phyloP scores from a whole-genome alignment of 2,113 vertebrate species.

The Ondatra zibethicus region DNA sequence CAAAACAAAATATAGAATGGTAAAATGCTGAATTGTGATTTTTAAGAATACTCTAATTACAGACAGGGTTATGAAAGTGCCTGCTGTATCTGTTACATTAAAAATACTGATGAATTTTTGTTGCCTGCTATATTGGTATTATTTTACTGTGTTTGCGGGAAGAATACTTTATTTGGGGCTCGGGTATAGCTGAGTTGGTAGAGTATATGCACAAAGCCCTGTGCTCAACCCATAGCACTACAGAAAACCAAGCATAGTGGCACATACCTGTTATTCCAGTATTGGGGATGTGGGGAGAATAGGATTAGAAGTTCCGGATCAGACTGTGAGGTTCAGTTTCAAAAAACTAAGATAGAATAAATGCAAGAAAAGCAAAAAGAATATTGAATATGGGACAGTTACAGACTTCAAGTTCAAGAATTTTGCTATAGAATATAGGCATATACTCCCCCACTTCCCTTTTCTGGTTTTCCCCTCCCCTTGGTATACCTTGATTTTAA shows the following conservation, averaged over 20 bases:
- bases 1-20: not conserved
- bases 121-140: not conserved
- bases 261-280: not conserved
- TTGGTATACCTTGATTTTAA: constrained; percentile 71
- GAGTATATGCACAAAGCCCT: not conserved
- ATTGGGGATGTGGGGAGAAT: not conserved
- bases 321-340: not conserved
- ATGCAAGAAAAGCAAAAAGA: not conserved
- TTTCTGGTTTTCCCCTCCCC: constrained; percentile 7
- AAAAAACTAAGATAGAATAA: not conserved
- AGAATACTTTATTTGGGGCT: constrained; percentile 18
- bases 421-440: constrained; percentile 52
- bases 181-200: not conserved
- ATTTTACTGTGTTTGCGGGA: constrained; percentile 32
- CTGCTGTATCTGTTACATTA: constrained; percentile 40
- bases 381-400: constrained; percentile 49
- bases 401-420: not conserved
- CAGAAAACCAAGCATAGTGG: not conserved
- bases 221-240: not conserved
- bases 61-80: constrained; percentile 14
- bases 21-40: constrained; percentile 52
- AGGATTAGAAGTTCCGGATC: not conserved
- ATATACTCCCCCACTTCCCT: not conserved
- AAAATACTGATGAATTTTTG: constrained; percentile 51
- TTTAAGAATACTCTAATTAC: not conserved